A percentile compares a stretch with the other conserved stretches of the same genome.
Conservation (phyloP, 2,113 vertebrate species). For the Sinocyclocheilus maitianheensis region DNA sequence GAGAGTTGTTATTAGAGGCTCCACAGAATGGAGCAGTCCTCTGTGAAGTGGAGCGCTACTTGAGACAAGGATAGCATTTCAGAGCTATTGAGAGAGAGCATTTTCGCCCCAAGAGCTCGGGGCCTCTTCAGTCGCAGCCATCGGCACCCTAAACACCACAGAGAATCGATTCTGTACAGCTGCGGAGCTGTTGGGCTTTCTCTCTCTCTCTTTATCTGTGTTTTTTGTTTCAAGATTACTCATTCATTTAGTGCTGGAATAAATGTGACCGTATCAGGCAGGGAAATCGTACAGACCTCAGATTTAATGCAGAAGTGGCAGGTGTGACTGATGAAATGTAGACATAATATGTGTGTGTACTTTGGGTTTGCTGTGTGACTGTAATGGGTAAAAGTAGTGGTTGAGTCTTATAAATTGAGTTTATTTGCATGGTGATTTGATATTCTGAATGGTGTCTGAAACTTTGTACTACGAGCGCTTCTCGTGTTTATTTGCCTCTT, state of each 20-base stretch:
- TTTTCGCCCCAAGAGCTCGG: slow-evolving; percentile 75
- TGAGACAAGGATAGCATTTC: slow-evolving; percentile 82
- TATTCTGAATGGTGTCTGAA: background rate
- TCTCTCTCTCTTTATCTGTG: background rate
- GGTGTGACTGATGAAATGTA: background rate
- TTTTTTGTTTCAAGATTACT: slow-evolving; percentile 54
- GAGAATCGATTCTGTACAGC: slow-evolving; percentile 66
- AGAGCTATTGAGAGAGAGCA: slow-evolving; percentile 68
- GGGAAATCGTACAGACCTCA: background rate
- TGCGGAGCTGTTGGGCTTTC: slow-evolving; percentile 65
- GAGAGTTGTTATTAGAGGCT: slow-evolving; percentile 78
- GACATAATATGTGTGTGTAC: background rate
- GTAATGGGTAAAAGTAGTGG: background rate
- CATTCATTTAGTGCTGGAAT: slow-evolving; percentile 37
- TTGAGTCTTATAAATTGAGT: background rate
- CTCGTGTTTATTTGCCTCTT: background rate
- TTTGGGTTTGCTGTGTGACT: background rate
- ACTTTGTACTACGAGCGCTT: background rate
- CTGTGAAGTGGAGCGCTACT: slow-evolving; percentile 79
- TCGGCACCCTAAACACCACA: slow-evolving; percentile 69
- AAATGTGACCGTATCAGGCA: background rate
- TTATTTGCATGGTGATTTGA: background rate
- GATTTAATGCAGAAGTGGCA: background rate
- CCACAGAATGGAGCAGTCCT: slow-evolving; percentile 81
- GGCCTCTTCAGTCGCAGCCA: slow-evolving; percentile 72